Evolutionary conservation across 1,140 invertebrate genomes (phyloP).

Genomic region (Lepidostoma basale): DNA sequence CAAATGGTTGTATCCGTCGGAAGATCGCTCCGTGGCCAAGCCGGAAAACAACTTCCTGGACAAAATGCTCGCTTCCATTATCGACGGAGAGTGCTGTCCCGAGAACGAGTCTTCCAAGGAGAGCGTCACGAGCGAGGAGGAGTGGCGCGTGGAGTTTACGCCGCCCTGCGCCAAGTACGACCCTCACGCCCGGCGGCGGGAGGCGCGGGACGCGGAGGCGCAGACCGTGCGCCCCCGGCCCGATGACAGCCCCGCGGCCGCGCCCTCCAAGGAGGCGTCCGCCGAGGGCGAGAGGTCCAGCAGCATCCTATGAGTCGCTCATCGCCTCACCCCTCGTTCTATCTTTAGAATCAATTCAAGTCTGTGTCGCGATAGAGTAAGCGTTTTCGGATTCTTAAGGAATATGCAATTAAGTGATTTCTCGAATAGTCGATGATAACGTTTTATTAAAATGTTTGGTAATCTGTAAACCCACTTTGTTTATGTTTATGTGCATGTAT

Average conservation of each 20-base stretch:
- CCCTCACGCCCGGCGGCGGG: background rate
- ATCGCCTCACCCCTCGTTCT: background rate
- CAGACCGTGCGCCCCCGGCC: background rate
- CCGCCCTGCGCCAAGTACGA: constrained; percentile 18
- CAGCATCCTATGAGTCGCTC: no score
- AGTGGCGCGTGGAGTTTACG: constrained; percentile 23
- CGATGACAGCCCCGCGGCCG: background rate
- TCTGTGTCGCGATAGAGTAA: no score
- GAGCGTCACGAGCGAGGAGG: background rate
- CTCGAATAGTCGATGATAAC: no score
- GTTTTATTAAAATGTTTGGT: no score
- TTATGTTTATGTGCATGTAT: no score
- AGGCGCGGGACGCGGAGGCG: background rate
- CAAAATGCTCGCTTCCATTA: background rate
- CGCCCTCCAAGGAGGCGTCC: no score
- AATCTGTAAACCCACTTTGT: no score
- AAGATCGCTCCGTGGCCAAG: background rate
- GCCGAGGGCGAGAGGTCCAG: no score
- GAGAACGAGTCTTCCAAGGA: background rate
- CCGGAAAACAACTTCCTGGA: background rate
- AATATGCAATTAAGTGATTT: no score
- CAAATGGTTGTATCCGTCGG: background rate
- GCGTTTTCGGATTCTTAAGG: no score
- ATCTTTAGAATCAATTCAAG: background rate
- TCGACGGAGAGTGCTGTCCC: background rate